Conservation (phyloP, 2,113 vertebrate genomes). For the Lota lota region DNA sequence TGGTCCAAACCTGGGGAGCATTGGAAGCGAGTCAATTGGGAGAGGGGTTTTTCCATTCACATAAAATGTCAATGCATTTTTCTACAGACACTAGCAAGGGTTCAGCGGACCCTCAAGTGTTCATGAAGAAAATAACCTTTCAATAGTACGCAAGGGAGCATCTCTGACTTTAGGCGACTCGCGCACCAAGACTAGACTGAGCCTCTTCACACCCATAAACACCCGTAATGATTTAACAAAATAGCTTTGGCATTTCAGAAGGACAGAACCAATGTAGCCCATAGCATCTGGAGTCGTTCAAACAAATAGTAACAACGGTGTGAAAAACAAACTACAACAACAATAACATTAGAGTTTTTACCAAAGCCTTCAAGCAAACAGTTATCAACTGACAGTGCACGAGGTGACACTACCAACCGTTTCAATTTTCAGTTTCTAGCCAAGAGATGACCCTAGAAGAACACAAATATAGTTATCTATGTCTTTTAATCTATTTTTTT, state of each 20-base stretch:
- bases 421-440: constrained; percentile 55
- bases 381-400: constrained; percentile 39
- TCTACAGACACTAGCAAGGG: constrained; percentile 67
- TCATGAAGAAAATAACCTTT: constrained; percentile 75
- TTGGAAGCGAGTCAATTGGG: constrained; percentile 58
- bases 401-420: constrained; percentile 59
- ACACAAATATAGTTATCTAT: too few species aligned
- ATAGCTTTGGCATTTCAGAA: constrained; percentile 70
- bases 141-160: constrained; percentile 40
- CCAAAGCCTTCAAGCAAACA: constrained; percentile 60
- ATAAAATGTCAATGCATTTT: constrained; percentile 75
- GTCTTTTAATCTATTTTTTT: too few species aligned
- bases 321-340: constrained; percentile 31
- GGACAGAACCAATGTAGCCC: constrained; percentile 17
- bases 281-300: background rate
- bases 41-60: constrained; percentile 63
- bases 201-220: constrained; percentile 53
- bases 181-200: constrained; percentile 49
- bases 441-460: too few species aligned
- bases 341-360: constrained; percentile 31
- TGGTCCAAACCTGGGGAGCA: constrained; percentile 64
- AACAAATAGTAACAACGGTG: constrained; percentile 11
- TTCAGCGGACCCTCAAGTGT: constrained; percentile 72
- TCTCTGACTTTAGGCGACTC: constrained; percentile 1
- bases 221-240: constrained; percentile 62